These are phyloP conservation scores for Mythimna ferrago DNA, from an alignment of 2,888 invertebrate genomes.

Conservation along the genomic window DNA sequence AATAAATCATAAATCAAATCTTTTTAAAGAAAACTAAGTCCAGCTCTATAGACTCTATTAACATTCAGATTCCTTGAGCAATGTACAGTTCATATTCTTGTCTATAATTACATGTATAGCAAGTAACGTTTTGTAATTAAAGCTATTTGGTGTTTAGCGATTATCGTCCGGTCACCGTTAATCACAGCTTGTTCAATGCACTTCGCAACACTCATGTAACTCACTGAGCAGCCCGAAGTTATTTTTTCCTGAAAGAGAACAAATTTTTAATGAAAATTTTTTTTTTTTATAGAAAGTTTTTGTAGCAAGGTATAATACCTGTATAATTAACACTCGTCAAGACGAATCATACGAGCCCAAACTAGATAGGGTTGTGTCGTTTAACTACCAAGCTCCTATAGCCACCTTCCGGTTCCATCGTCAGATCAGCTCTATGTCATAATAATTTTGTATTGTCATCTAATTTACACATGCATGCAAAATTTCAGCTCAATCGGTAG, in stretches of 20 bases:
- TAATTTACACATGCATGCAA: too few relatives aligned
- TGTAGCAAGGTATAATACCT: too few relatives aligned
- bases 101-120: slow-evolving; percentile 39
- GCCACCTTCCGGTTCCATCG: too few relatives aligned
- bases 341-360: too few relatives aligned
- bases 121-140: slow-evolving; percentile 43
- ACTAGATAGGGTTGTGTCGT: too few relatives aligned
- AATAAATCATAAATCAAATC: background rate
- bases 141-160: slow-evolving; percentile 68
- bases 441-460: too few relatives aligned
- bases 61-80: background rate
- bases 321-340: too few relatives aligned
- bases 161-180: slow-evolving; percentile 62
- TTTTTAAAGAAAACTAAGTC: background rate
- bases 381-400: too few relatives aligned
- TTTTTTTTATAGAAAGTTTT: too few relatives aligned
- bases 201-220: slow-evolving; percentile 51
- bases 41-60: background rate
- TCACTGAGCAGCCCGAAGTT: slow-evolving; percentile 52
- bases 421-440: too few relatives aligned
- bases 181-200: slow-evolving; percentile 67
- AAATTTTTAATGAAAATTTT: too few relatives aligned
- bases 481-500: too few relatives aligned
- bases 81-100: background rate
- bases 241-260: slow-evolving; percentile 61